Conservation (phyloP, 2,113 vertebrate genomes). For the Fregetta grallaria region DNA sequence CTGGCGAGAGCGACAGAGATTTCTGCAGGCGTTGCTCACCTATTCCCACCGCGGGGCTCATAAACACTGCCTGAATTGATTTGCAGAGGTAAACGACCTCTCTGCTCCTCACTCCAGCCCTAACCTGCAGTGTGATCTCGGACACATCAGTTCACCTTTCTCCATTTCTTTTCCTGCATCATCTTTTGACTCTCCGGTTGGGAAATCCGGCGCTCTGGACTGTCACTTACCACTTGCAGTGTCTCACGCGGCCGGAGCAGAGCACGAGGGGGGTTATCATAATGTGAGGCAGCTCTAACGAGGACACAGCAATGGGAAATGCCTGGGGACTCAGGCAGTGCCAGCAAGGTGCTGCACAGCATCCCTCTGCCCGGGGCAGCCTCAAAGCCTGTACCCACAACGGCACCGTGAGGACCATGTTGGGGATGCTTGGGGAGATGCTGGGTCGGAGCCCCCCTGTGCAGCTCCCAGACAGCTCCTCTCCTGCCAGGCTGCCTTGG, state of each 20-base stretch:
- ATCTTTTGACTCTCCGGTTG: background rate
- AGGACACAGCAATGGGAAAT: background rate
- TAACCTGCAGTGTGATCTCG: fast-evolving
- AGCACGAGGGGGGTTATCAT: fast-evolving
- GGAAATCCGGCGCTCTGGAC: background rate
- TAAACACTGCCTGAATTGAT: background rate
- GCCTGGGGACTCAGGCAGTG: background rate
- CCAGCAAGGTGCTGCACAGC: background rate
- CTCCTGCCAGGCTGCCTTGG: background rate
- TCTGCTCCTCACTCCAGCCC: background rate
- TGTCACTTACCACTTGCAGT: background rate
- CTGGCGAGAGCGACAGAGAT: background rate
- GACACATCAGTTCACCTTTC: too few species aligned
- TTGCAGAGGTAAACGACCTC: background rate
- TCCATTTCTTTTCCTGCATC: background rate
- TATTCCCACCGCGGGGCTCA: background rate
- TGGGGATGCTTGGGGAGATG: background rate
- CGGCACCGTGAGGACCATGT: fast-evolving
- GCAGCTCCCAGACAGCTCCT: background rate
- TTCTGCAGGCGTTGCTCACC: background rate
- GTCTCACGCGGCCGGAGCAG: background rate
- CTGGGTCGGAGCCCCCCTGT: background rate
- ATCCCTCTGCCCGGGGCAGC: background rate
- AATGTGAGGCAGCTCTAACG: background rate
- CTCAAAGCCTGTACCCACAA: background rate